phyloP scores from a whole-genome alignment of 2,113 vertebrate species.

The Danio rerio region DNA sequence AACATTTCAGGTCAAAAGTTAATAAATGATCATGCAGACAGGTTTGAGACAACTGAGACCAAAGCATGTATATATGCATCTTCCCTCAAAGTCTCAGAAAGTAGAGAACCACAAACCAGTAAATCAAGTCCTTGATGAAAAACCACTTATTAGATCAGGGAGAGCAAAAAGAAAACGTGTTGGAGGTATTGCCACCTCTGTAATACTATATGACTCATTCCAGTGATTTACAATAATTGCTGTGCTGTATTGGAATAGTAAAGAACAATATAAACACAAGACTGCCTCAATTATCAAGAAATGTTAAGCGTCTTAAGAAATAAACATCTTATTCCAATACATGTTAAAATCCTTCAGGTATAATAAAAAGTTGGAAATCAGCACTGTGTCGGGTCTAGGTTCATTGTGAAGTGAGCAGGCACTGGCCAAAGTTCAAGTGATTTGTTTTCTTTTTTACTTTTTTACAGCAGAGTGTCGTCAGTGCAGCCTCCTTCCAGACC shows the following conservation, averaged over 20 bases:
- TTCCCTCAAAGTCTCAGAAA: not conserved
- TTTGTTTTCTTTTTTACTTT: not conserved
- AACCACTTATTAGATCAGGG: not conserved
- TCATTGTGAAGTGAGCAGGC: constrained; percentile 16
- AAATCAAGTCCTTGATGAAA: not conserved
- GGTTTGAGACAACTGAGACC: not conserved
- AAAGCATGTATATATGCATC: not conserved
- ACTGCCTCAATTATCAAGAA: constrained; percentile 7
- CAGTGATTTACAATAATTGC: constrained; percentile 14
- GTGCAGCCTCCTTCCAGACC: constrained; percentile 96
- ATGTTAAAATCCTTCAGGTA: constrained; percentile 46
- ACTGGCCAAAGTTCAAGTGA: constrained; percentile 6
- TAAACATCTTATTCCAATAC: constrained; percentile 44
- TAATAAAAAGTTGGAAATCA: constrained; percentile 29
- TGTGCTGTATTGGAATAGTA: constrained; percentile 2
- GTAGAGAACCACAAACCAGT: not conserved
- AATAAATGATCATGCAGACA: constrained; percentile 1
- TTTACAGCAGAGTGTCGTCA: constrained; percentile 94
- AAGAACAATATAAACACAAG: constrained; percentile 30
- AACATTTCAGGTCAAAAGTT: not conserved
- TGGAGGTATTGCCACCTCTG: not conserved
- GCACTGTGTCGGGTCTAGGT: constrained; percentile 21
- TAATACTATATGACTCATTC: constrained; percentile 22
- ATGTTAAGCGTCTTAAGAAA: constrained; percentile 45
- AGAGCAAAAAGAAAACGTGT: not conserved